These are phyloP conservation scores for Cliona cf. orientalis DNA, from an alignment of 37 sponge, comb jelly and placozoan species.

Conservation along the genomic window DNA sequence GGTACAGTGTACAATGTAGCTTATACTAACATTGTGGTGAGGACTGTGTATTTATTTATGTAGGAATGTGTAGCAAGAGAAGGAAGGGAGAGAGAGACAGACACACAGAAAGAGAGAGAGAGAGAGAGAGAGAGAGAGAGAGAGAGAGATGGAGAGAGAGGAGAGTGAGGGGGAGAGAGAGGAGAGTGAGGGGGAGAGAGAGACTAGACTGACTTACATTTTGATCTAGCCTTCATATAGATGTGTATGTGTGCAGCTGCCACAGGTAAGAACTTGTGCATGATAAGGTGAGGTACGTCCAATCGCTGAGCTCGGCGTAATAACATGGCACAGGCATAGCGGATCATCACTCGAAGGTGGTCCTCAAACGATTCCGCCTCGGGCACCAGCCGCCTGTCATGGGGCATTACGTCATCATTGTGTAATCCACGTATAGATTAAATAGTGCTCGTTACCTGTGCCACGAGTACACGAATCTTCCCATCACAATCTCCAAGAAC, in stretches of 20 bases:
- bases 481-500: conserved; percentile 63
- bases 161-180: too few relatives aligned
- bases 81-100: not conserved
- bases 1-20: too few relatives aligned
- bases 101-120: too few relatives aligned
- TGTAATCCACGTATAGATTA: too few relatives aligned
- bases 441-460: conserved; percentile 58
- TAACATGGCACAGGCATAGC: conserved; percentile 22
- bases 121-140: too few relatives aligned
- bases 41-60: too few relatives aligned
- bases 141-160: too few relatives aligned
- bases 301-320: conserved; percentile 21
- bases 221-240: conserved; percentile 54
- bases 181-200: not conserved
- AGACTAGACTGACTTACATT: conserved; percentile 29
- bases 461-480: conserved; percentile 70
- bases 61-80: not conserved
- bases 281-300: conserved; percentile 55
- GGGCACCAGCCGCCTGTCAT: conserved; percentile 9
- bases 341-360: conserved; percentile 25
- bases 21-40: too few relatives aligned
- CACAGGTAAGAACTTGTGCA: conserved; percentile 32
- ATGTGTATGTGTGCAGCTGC: conserved; percentile 53
- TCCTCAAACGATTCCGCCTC: conserved; percentile 27
- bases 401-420: not conserved